Percentiles rank a stretch among this genome's conserved stretches.
Conservation (phyloP, 2,888 invertebrate genomes). For the Macrophya annulata region DNA sequence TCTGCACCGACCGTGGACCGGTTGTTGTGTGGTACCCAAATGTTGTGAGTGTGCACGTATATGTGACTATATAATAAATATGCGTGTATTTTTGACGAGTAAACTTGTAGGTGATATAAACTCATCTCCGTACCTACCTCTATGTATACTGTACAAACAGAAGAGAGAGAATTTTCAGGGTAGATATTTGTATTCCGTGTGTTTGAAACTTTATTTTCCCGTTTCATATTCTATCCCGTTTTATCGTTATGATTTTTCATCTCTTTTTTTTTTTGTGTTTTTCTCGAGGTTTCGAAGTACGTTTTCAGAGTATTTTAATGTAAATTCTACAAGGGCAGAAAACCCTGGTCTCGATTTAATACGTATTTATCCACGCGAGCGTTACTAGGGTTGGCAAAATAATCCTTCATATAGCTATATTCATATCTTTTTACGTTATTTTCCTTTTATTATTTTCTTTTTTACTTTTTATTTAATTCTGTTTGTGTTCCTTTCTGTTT, state of each 20-base stretch:
- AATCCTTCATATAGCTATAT: slow-evolving; percentile 5
- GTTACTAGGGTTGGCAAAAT: not conserved
- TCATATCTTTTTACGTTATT: not conserved
- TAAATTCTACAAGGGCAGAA: slow-evolving; percentile 40
- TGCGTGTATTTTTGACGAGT: slow-evolving; percentile 22
- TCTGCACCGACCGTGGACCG: slow-evolving; percentile 37
- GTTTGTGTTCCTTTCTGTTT: not conserved
- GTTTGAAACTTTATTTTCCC: slow-evolving; percentile 54
- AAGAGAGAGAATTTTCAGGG: slow-evolving; percentile 19
- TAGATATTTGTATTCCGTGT: slow-evolving; percentile 43
- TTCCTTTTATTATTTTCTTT: not conserved
- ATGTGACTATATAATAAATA: not conserved
- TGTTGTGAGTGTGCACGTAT: not conserved
- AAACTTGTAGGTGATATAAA: not conserved
- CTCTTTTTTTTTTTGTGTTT: not conserved
- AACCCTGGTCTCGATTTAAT: slow-evolving; percentile 21
- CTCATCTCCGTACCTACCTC: not conserved
- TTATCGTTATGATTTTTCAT: slow-evolving; percentile 33
- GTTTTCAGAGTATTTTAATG: slow-evolving; percentile 40
- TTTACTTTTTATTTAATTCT: not conserved
- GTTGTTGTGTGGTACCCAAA: slow-evolving; percentile 13
- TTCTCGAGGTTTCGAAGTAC: slow-evolving; percentile 13
- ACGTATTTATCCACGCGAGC: slow-evolving; percentile 16
- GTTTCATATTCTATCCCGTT: slow-evolving; percentile 48
- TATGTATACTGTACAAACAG: not conserved